phyloP scores from a whole-genome alignment of 2,888 invertebrate species.

The Athripsodes cinereus region DNA sequence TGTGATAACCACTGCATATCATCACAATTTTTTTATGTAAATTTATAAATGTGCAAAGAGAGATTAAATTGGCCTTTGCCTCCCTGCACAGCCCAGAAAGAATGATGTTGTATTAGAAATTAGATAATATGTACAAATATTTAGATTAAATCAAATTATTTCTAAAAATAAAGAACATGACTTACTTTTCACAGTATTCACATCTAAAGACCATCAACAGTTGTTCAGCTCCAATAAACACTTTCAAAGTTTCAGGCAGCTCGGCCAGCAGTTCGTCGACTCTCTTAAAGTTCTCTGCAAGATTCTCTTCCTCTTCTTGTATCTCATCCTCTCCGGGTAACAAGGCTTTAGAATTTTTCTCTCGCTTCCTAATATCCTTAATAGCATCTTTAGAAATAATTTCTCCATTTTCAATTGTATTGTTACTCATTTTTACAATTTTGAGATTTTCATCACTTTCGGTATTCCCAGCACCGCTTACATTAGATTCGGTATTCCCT shows the following conservation, averaged over 20 bases:
- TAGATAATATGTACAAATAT: too few species aligned
- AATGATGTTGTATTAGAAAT: too few species aligned
- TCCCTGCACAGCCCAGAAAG: too few species aligned
- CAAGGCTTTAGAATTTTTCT: not conserved
- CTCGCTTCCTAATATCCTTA: not conserved
- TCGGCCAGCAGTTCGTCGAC: conserved; percentile 18
- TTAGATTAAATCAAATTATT: too few species aligned
- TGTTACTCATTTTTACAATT: not conserved
- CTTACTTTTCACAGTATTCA: conserved; percentile 26
- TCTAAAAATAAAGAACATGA: too few species aligned
- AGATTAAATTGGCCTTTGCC: too few species aligned
- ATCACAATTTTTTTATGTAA: too few species aligned
- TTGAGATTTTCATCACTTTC: not conserved
- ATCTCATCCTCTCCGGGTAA: not conserved
- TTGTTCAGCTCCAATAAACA: conserved; percentile 12
- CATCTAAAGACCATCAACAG: conserved; percentile 23
- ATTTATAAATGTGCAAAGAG: too few species aligned
- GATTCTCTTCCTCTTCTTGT: not conserved
- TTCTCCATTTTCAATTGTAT: not conserved
- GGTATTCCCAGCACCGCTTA: too few species aligned
- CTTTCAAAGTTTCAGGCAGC: conserved; percentile 11
- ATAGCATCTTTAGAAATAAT: not conserved
- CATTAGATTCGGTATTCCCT: too few species aligned
- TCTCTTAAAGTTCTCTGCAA: not conserved
- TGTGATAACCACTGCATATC: too few species aligned